A percentile compares a stretch with the other conserved stretches of the same genome.
These are phyloP conservation scores for Anolis sagrei DNA, from an alignment of 2,113 vertebrate species.

Conservation along the genomic window DNA sequence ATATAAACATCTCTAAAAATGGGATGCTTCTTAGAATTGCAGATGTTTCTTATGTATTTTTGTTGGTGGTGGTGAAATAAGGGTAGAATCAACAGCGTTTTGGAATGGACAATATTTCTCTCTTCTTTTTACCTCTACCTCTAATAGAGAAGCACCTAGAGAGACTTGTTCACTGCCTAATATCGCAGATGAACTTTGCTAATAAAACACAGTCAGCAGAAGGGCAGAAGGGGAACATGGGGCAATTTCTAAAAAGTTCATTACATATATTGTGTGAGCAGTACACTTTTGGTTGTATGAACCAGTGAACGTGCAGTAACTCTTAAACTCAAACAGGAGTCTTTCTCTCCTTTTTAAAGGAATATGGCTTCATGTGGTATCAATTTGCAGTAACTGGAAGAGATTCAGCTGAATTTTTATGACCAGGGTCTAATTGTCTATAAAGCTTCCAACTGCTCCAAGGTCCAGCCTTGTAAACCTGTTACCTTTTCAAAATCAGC, in stretches of 20 bases:
- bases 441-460: background rate
- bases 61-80: no score
- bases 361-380: constrained; percentile 8
- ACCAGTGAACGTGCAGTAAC: background rate
- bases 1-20: no score
- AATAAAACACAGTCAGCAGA: background rate
- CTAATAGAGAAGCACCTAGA: constrained; percentile 46
- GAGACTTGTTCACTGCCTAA: background rate
- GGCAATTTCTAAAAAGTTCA: background rate
- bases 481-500: background rate
- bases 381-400: background rate
- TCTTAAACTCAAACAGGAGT: background rate
- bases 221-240: background rate
- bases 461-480: background rate
- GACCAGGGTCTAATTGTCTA: background rate
- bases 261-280: background rate
- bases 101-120: constrained; percentile 16
- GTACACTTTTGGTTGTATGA: background rate
- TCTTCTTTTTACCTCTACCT: constrained; percentile 32
- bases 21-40: no score
- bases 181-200: background rate
- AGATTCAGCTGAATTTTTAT: constrained; percentile 1
- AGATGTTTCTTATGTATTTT: no score
- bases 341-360: background rate
- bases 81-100: no score